Evolutionary conservation across 1,140 invertebrate genomes (phyloP).

Genomic region (Aphidius gifuensis): DNA sequence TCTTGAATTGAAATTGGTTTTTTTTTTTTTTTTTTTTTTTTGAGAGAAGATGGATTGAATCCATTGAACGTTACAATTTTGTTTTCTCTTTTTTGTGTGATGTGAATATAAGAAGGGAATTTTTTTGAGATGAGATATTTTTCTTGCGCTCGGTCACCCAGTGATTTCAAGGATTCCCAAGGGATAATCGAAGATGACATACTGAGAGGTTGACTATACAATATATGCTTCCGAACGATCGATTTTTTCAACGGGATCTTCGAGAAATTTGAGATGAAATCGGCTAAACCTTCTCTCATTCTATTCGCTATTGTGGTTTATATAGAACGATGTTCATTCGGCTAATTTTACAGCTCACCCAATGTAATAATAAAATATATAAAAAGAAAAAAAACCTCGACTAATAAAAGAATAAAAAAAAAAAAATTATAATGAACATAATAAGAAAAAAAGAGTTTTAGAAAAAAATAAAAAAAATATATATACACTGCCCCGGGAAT

Average conservation of each 20-base stretch:
- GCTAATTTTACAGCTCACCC: neutral
- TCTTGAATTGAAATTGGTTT: constrained; percentile 10
- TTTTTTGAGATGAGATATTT: neutral
- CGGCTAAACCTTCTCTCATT: neutral
- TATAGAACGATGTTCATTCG: neutral
- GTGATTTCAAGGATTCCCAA: constrained; percentile 14
- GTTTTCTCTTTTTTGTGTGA: constrained; percentile 3
- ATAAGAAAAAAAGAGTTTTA: too few species aligned
- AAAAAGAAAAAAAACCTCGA: neutral
- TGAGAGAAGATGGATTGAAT: constrained; percentile 14
- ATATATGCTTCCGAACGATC: constrained; percentile 12
- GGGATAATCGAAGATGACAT: constrained; percentile 24
- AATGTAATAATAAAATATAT: neutral
- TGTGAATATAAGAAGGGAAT: neutral
- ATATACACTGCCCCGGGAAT: neutral
- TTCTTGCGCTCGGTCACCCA: constrained; percentile 7
- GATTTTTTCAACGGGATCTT: constrained; percentile 2
- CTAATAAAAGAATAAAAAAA: constrained; percentile 7
- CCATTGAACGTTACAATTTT: constrained; percentile 21
- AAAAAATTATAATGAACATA: too few species aligned
- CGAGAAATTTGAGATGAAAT: constrained; percentile 19
- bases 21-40: constrained; percentile 10
- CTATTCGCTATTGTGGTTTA: too few species aligned
- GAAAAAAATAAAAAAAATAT: too few species aligned
- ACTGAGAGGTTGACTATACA: constrained; percentile 11